Base-by-base conservation (phyloP, 2,888 invertebrate genomes). In the Caenorhabditis zanzibari region DNA sequence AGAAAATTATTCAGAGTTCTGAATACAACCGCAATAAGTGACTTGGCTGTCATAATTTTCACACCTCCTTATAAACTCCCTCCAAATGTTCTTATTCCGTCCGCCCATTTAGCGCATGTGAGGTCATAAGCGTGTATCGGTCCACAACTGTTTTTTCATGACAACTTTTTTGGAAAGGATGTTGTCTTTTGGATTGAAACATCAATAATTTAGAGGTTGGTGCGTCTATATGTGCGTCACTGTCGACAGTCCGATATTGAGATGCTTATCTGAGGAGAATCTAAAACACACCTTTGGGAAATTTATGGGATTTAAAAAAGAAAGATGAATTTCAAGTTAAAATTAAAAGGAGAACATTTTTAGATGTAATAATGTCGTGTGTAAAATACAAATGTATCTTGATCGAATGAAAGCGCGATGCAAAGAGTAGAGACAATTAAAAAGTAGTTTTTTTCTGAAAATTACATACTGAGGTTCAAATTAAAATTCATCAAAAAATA, bases 111-210 rank as follows among this genome's bases (percentile, higher is more conserved):
- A 12, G 19, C 38, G 38, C 1, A 5, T 10, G 24, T 38, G 19
- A 35, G 61, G 61, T 26, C 61, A 61, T 41, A 61, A 41, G 61
- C 41, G 61, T 61, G 61, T 28, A 58, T 32, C 32, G 47, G 28
- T 58, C 38, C 22, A 38, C 41, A 38, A 26, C 38, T 24, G 38
- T 41, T 61, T 61, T 61, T 61, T 28, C 22, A 22, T 24, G 28
- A 9, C 7, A 9, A 0, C 19, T 16, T 58, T 58, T 58, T 26
- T n/a, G 16, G 19, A 19, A 24, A 24, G 12, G 10, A 32, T 32
- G 44, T 44, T 44, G 52, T 19, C 22, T 52, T 52, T 52, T 12
- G 44, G 14, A 4, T 41, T 38, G 22, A 59, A 38, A 41, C 4
- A 61, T 2, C 41, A 41, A 32, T 59, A 32, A 59, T 61, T 41